A percentile compares a stretch with the other conserved stretches of the same genome.
phyloP scores from a whole-genome alignment of 2,888 invertebrate species.

The Lamproptera curius region DNA sequence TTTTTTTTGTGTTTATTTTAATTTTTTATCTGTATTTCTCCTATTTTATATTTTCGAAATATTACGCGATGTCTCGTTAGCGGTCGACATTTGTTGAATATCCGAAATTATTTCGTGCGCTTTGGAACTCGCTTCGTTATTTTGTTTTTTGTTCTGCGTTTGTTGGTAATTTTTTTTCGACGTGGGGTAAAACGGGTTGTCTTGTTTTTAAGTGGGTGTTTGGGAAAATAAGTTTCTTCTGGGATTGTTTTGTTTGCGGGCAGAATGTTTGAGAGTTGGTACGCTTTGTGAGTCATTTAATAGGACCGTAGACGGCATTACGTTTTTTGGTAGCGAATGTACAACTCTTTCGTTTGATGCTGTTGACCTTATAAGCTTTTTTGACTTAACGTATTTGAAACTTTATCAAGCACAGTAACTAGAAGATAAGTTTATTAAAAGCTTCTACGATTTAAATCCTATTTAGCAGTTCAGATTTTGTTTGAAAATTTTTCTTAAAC shows the following conservation, averaged over 20 bases:
- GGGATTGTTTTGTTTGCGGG: conserved; percentile 33
- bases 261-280: conserved; percentile 14
- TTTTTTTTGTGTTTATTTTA: conserved; percentile 37
- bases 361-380: no score
- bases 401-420: no score
- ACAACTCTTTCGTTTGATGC: no score
- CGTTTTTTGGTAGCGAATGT: no score
- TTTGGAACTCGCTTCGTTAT: conserved; percentile 43
- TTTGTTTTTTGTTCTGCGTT: conserved; percentile 35
- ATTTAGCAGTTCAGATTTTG: no score
- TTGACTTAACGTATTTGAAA: no score
- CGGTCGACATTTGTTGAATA: conserved; percentile 73
- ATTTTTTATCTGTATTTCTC: no score
- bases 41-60: conserved; percentile 67
- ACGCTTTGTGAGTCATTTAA: conserved; percentile 28
- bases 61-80: conserved; percentile 74
- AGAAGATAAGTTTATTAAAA: no score
- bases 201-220: conserved; percentile 41
- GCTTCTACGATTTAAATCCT: no score
- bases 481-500: no score
- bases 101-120: conserved; percentile 63
- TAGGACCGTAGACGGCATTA: conserved; percentile 4
- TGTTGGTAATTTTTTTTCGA: no score
- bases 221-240: conserved; percentile 37
- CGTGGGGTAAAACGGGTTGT: conserved; percentile 42